Percentiles rank a stretch among this genome's conserved stretches.
phyloP scores from a whole-genome alignment of 2,797 vertebrate genomes.

The Tadarida brasiliensis region DNA sequence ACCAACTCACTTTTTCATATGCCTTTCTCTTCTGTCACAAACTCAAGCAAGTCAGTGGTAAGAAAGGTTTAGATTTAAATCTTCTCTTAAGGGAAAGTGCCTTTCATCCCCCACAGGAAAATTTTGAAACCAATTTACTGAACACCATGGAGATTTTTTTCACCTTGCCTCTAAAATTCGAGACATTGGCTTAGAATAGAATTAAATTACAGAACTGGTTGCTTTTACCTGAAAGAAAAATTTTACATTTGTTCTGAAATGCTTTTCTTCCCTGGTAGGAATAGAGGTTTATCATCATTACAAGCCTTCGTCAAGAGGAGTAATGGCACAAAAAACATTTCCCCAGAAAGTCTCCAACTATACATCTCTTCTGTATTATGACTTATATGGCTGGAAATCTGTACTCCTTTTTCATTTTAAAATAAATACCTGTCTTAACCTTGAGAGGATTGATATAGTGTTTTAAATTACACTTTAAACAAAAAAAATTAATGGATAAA shows the following conservation, averaged over 20 bases:
- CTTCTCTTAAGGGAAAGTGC: neutral
- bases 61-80: slow-evolving; percentile 48
- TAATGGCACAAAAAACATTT: slow-evolving; percentile 52
- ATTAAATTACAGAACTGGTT: slow-evolving; percentile 48
- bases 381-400: slow-evolving; percentile 61
- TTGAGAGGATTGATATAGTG: slow-evolving; percentile 71
- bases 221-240: slow-evolving; percentile 25
- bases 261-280: slow-evolving; percentile 62
- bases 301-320: slow-evolving; percentile 75
- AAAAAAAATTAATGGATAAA: slow-evolving; percentile 84
- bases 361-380: neutral
- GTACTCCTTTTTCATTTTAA: slow-evolving; percentile 80
- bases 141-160: neutral
- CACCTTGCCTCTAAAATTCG: slow-evolving; percentile 56
- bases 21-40: neutral
- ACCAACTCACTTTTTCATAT: neutral
- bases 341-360: slow-evolving; percentile 47
- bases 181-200: slow-evolving; percentile 52
- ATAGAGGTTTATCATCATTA: slow-evolving; percentile 75
- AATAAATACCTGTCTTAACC: slow-evolving; percentile 77
- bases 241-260: slow-evolving; percentile 63
- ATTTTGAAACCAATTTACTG: slow-evolving; percentile 65
- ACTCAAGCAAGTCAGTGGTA: neutral
- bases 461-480: slow-evolving; percentile 86
- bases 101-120: neutral